Evolutionary conservation across 2,888 invertebrate species (phyloP).

Genomic region (Hanleya hanleyi): DNA sequence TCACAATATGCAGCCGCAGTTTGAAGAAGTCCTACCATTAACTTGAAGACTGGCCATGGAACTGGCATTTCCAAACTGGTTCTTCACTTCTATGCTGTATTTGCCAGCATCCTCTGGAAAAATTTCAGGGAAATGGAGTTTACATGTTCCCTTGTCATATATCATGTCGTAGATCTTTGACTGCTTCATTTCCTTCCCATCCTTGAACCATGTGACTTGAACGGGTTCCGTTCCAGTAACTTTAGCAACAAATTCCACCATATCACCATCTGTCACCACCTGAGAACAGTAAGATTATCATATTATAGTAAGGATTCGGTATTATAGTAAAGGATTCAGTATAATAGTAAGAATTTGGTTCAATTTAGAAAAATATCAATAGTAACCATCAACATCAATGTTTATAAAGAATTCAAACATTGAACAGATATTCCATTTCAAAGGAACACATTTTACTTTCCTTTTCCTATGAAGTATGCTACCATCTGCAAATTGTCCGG

Average conservation of each 20-base stretch:
- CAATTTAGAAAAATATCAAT: too few relatives aligned
- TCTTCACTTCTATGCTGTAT: slow-evolving; percentile 82
- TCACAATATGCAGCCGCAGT: too few relatives aligned
- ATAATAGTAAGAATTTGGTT: too few relatives aligned
- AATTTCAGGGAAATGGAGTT: slow-evolving; percentile 85
- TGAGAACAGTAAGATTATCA: slow-evolving; percentile 26
- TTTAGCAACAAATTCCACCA: slow-evolving; percentile 64
- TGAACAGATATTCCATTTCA: too few relatives aligned
- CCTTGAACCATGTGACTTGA: slow-evolving; percentile 66
- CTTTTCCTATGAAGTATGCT: too few relatives aligned
- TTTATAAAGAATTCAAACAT: too few relatives aligned
- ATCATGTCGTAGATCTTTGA: slow-evolving; percentile 85
- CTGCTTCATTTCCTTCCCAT: slow-evolving; percentile 83
- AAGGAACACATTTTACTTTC: too few relatives aligned
- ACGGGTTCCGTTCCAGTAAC: slow-evolving; percentile 68
- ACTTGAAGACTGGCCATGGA: slow-evolving; percentile 61
- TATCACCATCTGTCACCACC: slow-evolving; percentile 63
- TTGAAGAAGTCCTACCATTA: slow-evolving; percentile 62
- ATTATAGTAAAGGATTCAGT: too few relatives aligned
- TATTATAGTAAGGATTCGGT: too few relatives aligned
- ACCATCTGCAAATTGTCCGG: too few relatives aligned
- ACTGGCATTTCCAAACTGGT: slow-evolving; percentile 62
- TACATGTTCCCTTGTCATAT: slow-evolving; percentile 67
- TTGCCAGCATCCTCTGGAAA: slow-evolving; percentile 84
- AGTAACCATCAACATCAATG: too few relatives aligned